These are phyloP conservation scores for Volucella zonaria DNA, from an alignment of 2,888 invertebrate genomes.

Conservation along the genomic window DNA sequence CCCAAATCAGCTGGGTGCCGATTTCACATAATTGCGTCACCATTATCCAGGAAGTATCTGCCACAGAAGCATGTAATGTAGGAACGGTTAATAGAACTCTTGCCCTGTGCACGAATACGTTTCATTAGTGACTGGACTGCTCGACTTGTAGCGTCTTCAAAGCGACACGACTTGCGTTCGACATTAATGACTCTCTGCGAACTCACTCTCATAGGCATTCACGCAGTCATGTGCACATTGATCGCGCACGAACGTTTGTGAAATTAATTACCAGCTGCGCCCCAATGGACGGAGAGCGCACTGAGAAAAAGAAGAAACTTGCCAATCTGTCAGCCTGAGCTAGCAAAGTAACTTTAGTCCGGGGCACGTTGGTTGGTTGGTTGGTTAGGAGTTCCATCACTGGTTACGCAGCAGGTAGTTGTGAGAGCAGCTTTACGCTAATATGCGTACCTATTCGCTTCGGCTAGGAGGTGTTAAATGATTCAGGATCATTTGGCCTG, in stretches of 20 bases:
- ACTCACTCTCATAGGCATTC: constrained; percentile 10
- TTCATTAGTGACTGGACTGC: constrained; percentile 48
- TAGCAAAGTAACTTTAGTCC: constrained; percentile 18
- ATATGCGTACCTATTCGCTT: constrained; percentile 45
- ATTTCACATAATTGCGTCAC: constrained; percentile 57
- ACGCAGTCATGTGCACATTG: constrained; percentile 13
- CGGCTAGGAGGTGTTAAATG: constrained; percentile 65
- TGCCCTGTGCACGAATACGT: constrained; percentile 22
- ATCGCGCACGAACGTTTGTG: constrained; percentile 46
- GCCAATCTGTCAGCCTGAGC: constrained; percentile 28
- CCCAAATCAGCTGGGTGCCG: constrained; percentile 56
- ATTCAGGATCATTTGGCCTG: constrained; percentile 61
- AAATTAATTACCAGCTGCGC: constrained; percentile 66
- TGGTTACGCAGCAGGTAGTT: constrained; percentile 54
- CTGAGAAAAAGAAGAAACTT: constrained; percentile 13
- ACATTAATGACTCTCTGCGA: constrained; percentile 62
- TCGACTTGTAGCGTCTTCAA: constrained; percentile 33
- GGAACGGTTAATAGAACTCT: constrained; percentile 27
- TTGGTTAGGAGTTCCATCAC: background rate
- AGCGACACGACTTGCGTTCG: constrained; percentile 58
- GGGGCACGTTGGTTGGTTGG: background rate
- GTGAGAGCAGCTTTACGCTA: constrained; percentile 22
- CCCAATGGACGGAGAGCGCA: constrained; percentile 7
- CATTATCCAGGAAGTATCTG: constrained; percentile 58
- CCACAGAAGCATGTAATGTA: background rate